These are phyloP conservation scores for Uloborus diversus DNA, from an alignment of 1,140 invertebrate genomes.

Conservation along the genomic window DNA sequence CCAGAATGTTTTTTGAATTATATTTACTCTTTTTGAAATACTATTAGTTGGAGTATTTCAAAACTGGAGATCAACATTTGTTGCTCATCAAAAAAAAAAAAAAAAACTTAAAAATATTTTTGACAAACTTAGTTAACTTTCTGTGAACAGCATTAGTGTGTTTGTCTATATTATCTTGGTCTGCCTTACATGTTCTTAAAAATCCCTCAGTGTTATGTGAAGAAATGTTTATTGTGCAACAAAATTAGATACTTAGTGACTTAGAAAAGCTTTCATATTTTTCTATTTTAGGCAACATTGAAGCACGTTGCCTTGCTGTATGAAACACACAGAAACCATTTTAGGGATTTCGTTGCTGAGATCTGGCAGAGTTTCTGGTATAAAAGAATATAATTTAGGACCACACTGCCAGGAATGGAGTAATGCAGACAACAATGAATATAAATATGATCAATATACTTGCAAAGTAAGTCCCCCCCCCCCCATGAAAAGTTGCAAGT, in stretches of 20 bases:
- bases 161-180: no score
- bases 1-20: no score
- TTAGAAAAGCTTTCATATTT: neutral
- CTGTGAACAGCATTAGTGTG: no score
- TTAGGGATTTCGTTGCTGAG: constrained; percentile 71
- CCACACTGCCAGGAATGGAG: constrained; percentile 65
- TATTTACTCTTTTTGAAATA: no score
- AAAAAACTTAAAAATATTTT: no score
- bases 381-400: constrained; percentile 65
- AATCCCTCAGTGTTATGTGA: no score
- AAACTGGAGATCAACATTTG: no score
- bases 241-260: neutral
- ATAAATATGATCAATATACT: constrained; percentile 11
- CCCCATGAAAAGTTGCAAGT: neutral
- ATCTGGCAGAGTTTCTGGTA: constrained; percentile 58
- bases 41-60: no score
- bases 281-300: constrained; percentile 62
- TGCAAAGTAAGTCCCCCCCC: constrained; percentile 1
- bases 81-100: no score
- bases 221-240: no score
- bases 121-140: no score
- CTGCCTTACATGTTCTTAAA: no score
- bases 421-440: constrained; percentile 61
- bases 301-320: constrained; percentile 76
- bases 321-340: constrained; percentile 78